phyloP scores from a whole-genome alignment of 2,113 vertebrate genomes.

The Ammodytes marinus region DNA sequence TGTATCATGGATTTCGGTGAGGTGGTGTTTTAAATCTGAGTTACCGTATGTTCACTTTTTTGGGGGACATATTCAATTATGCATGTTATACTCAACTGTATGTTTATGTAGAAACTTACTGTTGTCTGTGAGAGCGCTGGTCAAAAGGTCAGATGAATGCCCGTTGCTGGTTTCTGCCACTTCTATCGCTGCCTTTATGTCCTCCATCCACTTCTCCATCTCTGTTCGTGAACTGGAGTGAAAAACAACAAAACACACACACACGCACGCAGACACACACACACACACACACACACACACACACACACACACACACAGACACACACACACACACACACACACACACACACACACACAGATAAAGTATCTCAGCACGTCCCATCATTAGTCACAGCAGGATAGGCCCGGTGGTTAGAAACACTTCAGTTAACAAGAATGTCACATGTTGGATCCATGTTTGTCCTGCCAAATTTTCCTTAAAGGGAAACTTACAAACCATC shows the following conservation, averaged over 20 bases:
- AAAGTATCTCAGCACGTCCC: not conserved
- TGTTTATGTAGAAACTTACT: constrained; percentile 86
- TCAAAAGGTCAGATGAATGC: constrained; percentile 87
- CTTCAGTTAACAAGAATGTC: constrained; percentile 7
- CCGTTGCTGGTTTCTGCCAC: constrained; percentile 90
- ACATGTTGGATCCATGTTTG: constrained; percentile 8
- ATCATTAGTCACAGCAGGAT: constrained; percentile 2
- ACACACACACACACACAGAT: not conserved
- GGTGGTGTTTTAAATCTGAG: not conserved
- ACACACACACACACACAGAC: too few species aligned
- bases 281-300: too few species aligned
- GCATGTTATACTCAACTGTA: not conserved
- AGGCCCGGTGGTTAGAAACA: constrained; percentile 11
- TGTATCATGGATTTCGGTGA: not conserved
- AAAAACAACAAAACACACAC: not conserved
- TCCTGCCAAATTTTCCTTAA: constrained; percentile 20
- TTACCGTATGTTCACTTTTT: not conserved
- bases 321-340: too few species aligned
- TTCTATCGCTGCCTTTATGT: constrained; percentile 93
- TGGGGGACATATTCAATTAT: not conserved
- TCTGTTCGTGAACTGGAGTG: constrained; percentile 86
- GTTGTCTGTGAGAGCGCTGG: constrained; percentile 87
- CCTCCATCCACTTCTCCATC: constrained; percentile 97
- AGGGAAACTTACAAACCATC: constrained; percentile 20
- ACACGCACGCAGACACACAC: too few species aligned